Evolutionary conservation across 1,140 invertebrate genomes (phyloP), one percentile per base, ranked within the genome.

Genomic region (Papilio glaucus): DNA sequence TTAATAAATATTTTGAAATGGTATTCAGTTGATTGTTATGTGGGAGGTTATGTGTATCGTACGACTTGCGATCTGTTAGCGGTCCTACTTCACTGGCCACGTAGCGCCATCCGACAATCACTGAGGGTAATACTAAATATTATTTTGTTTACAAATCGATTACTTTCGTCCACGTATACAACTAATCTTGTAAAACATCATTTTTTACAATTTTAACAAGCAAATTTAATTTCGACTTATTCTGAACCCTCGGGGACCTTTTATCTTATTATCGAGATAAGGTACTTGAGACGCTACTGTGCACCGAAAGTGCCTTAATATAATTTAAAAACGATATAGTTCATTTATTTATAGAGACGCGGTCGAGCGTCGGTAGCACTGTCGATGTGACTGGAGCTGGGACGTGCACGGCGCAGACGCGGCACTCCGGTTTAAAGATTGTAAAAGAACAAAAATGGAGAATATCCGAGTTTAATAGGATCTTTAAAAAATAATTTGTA

Each of bases 121-220:
- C 45, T 79, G 78, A 75, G 77, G 78, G 74, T 85, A 85, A 84
- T 86, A 84, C 82, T 84, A 80, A 77, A 84, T 72, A 79, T 78
- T 61, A 73, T 81, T 82, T 81, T 6, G 84, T n/a, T 83, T 86
- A 88, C 81, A 87, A 88, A 83, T 83, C 78, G 78, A 82, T 83
- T 80, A 83, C 75, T 79, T 81, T 75, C 79, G 83, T 77, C 78
- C 83, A 78, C 82, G 77, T 82, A 85, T 87, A 85, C 82, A 85
- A 85, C 82, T 85, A 84, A 84, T 82, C 78, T 81, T 90, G 84
- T 84, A 88, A 87, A 86, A 87, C 81, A 85, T 85, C 81, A n/a
- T 77, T 85, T 83, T 87, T 82, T 86, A 84, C 82, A 85, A 84
- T 86, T 84, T 90, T 82, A 91, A 90, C 87, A 87, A 90, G 85